These are phyloP conservation scores for Linnaemya tessellans DNA, from an alignment of 2,888 invertebrate species.

Conservation along the genomic window DNA sequence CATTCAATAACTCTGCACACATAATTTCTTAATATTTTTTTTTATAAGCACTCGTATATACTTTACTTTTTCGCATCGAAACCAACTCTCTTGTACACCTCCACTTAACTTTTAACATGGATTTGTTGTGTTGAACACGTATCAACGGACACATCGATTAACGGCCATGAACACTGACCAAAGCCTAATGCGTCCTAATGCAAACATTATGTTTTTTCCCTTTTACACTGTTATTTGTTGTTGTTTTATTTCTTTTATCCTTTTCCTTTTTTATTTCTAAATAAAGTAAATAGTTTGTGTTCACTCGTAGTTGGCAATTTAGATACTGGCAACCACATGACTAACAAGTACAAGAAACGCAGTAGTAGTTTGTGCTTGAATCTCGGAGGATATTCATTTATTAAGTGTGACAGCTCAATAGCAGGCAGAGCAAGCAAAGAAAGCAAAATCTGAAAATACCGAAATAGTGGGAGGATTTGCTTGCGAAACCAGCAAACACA, in stretches of 20 bases:
- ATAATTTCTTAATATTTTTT: conserved; percentile 17
- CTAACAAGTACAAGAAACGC: conserved; percentile 38
- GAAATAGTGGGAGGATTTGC: conserved; percentile 51
- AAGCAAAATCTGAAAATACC: conserved; percentile 38
- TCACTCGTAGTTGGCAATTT: background rate
- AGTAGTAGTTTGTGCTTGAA: conserved; percentile 22
- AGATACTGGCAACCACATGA: conserved; percentile 30
- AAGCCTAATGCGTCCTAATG: conserved; percentile 55
- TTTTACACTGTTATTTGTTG: background rate
- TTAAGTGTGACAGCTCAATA: conserved; percentile 65
- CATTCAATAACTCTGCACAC: conserved; percentile 10
- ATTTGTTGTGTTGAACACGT: conserved; percentile 54
- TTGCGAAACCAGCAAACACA: conserved; percentile 10
- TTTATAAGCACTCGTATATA: background rate
- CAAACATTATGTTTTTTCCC: conserved; percentile 56
- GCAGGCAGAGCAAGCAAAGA: conserved; percentile 47
- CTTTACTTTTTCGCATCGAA: too few relatives aligned
- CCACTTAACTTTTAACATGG: conserved; percentile 49
- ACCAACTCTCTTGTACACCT: conserved; percentile 11
- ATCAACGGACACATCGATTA: conserved; percentile 51
- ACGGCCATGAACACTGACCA: conserved; percentile 50
- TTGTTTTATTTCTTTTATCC: background rate
- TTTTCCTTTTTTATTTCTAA: background rate
- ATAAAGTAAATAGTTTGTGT: conserved; percentile 18
- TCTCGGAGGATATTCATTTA: conserved; percentile 59